Evolutionary conservation across 1,140 invertebrate genomes (phyloP).

Genomic region (Marisa cornuarietis): DNA sequence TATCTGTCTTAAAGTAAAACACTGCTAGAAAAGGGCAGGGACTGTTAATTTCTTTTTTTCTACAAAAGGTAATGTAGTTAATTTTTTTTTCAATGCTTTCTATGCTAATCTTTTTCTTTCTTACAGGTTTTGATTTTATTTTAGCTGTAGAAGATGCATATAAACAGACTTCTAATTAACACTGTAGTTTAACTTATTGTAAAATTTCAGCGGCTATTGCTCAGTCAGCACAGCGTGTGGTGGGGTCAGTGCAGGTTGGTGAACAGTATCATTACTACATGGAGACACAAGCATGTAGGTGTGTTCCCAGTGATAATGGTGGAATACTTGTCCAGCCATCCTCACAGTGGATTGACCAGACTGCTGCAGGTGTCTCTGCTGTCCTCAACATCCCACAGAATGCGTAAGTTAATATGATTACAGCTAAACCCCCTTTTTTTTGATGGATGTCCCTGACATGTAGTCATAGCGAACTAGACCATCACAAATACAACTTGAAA

Average conservation of each 20-base stretch:
- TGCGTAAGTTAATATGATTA: slow-evolving; percentile 22
- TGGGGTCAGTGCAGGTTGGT: slow-evolving; percentile 62
- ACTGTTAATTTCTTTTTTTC: too few relatives aligned
- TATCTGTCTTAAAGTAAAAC: too few relatives aligned
- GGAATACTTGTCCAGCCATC: slow-evolving; percentile 58
- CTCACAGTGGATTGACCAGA: slow-evolving; percentile 71
- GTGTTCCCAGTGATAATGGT: slow-evolving; percentile 63
- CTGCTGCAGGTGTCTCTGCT: slow-evolving; percentile 71
- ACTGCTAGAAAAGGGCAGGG: too few relatives aligned
- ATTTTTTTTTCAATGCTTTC: too few relatives aligned
- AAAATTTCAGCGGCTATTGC: slow-evolving; percentile 38
- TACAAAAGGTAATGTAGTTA: too few relatives aligned
- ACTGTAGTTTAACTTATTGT: too few relatives aligned
- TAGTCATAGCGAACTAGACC: too few relatives aligned
- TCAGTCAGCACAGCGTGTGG: slow-evolving; percentile 45
- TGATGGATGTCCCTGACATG: too few relatives aligned
- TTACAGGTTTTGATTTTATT: background rate
- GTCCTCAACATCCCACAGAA: slow-evolving; percentile 63
- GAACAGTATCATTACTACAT: slow-evolving; percentile 67
- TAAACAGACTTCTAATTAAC: too few relatives aligned
- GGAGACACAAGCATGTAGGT: slow-evolving; percentile 62
- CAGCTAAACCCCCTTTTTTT: background rate
- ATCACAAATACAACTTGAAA: too few relatives aligned
- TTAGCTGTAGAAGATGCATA: too few relatives aligned
- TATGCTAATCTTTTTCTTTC: background rate